Evolutionary conservation across 2,113 vertebrate species (phyloP), one percentile per base, ranked within the genome.

Genomic region (Sylvietta virens): DNA sequence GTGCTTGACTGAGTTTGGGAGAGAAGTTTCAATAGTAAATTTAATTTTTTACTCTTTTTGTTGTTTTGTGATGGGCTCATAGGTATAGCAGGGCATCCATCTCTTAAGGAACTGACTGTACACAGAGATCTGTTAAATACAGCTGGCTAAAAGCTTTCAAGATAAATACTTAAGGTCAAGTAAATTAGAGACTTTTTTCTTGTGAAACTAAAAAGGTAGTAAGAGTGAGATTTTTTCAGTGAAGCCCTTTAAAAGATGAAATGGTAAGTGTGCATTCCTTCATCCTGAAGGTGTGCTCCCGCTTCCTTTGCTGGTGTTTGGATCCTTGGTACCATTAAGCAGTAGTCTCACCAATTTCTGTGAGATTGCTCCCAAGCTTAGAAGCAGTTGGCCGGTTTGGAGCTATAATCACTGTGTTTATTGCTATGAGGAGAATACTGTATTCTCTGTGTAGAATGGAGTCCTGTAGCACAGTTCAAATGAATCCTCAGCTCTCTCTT

Each of bases 61-160:
- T 47, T 64, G 17, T 54, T 84, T 35, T 51, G 10, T 86, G 53
- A 22, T 64, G 31, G 21, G 4, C 30, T 86, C 0, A 4, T 33
- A 45, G 40, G 19, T 1, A 0, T 8, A 53, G 23, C 1, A 9
- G 31, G 47, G 17, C 37, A 74, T 22, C 11, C 0, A 2, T 37
- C 4, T 54, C 27, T 70, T 20, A 65, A 58, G 45, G 45, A 79
- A 9, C 17, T 31, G 35, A 22, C 6, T 70, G 5, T 22, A 44
- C 35, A 5, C 6, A 33, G 48, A 76, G 14, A 13, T 51, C 22
- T 72, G 26, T 45, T 33, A 65, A 90, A 60, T 50, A 20, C 51
- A 61, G 10, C 8, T 61, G 58, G 12, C 10, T 40, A 7, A 27
- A 80, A 88, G 18, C 33, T 18, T 15, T 44, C 39, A 60, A 56